Conservation (phyloP, 2,113 vertebrate species). For the Colossoma macropomum region DNA sequence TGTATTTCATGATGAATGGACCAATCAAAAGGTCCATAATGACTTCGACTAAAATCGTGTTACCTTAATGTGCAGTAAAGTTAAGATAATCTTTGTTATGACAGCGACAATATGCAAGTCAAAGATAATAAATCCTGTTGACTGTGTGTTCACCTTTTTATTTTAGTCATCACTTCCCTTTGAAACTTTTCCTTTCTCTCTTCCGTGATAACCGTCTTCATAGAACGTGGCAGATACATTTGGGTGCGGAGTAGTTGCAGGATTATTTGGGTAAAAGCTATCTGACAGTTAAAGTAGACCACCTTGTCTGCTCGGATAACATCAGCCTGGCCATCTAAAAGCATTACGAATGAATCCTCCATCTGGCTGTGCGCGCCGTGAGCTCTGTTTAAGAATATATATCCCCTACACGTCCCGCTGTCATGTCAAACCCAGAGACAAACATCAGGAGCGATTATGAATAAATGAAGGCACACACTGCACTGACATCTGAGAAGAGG, state of each 20-base stretch:
- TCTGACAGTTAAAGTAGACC: slow-evolving; percentile 51
- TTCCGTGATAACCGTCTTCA: not conserved
- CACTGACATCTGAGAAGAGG: not conserved
- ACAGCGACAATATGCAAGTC: not conserved
- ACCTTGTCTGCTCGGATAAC: slow-evolving; percentile 69
- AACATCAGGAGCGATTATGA: slow-evolving; percentile 34
- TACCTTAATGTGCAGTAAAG: too few relatives aligned
- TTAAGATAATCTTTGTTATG: not conserved
- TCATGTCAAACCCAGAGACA: slow-evolving; percentile 48
- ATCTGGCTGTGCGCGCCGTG: slow-evolving; percentile 58
- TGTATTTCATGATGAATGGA: too few relatives aligned
- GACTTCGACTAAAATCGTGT: too few relatives aligned
- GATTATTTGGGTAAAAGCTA: slow-evolving; percentile 58
- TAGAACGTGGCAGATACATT: slow-evolving; percentile 10
- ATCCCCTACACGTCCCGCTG: slow-evolving; percentile 41
- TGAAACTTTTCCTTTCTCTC: not conserved
- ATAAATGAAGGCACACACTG: slow-evolving; percentile 2
- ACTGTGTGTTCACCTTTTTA: not conserved
- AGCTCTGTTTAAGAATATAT: slow-evolving; percentile 69
- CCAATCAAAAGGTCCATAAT: too few relatives aligned
- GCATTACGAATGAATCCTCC: slow-evolving; percentile 63
- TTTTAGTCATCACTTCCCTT: not conserved
- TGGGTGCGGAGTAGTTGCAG: slow-evolving; percentile 23
- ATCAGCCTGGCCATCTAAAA: slow-evolving; percentile 60
- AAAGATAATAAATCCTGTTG: not conserved